A percentile compares a stretch with the other conserved stretches of the same genome.
These are phyloP conservation scores for Beaufortia kweichowensis DNA, from an alignment of 2,113 vertebrate species.

Conservation along the genomic window DNA sequence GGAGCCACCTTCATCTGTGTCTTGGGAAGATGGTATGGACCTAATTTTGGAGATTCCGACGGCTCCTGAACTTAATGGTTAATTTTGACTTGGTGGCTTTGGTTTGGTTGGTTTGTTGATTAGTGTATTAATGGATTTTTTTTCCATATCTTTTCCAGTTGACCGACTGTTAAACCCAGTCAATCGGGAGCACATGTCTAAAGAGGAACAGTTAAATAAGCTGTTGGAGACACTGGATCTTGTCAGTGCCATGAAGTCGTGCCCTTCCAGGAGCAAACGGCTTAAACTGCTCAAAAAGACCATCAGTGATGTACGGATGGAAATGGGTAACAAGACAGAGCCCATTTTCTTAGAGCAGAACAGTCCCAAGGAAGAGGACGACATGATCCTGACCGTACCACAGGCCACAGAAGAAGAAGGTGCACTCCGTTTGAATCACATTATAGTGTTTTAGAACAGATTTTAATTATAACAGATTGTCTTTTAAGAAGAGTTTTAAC, in stretches of 20 bases:
- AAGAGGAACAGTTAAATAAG: conserved; percentile 88
- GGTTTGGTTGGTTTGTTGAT: background rate
- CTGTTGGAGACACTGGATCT: conserved; percentile 92
- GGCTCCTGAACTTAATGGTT: no score
- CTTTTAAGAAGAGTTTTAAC: background rate
- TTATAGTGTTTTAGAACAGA: background rate
- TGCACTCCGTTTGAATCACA: conserved; percentile 54
- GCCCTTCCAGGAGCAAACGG: conserved; percentile 91
- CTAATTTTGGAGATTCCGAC: no score
- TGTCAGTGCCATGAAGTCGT: conserved; percentile 91
- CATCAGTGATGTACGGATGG: conserved; percentile 83
- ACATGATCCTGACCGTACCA: conserved; percentile 56
- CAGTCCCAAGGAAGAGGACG: conserved; percentile 64
- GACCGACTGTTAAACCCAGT: conserved; percentile 88
- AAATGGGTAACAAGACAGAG: conserved; percentile 80
- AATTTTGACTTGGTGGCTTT: no score
- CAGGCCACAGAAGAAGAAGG: conserved; percentile 76
- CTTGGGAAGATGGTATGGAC: conserved; percentile 92
- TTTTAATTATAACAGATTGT: background rate
- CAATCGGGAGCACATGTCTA: conserved; percentile 80
- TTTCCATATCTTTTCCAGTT: conserved; percentile 72
- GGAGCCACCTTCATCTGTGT: conserved; percentile 79
- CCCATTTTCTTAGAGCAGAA: conserved; percentile 65
- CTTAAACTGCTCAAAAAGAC: conserved; percentile 91
- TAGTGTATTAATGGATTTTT: background rate